A percentile compares a stretch with the other conserved stretches of the same genome.
These are phyloP conservation scores for Acanthopleura granulata DNA, from an alignment of 2,888 invertebrate genomes.

Conservation along the genomic window DNA sequence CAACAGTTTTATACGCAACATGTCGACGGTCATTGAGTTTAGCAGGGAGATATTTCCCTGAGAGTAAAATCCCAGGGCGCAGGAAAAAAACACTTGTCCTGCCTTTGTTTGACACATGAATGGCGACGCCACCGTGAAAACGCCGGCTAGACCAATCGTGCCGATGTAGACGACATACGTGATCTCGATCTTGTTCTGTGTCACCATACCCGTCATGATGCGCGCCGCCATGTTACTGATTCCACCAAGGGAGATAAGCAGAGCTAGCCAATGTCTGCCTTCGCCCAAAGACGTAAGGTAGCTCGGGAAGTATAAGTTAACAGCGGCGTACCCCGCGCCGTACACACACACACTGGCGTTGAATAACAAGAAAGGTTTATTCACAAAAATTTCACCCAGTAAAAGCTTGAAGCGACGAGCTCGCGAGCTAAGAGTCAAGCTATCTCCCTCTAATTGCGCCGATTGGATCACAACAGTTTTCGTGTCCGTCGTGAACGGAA, in stretches of 20 bases:
- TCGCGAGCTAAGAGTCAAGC: no score
- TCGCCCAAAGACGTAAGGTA: neutral
- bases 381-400: neutral
- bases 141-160: neutral
- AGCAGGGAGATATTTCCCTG: neutral
- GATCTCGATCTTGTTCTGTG: neutral
- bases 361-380: neutral
- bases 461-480: no score
- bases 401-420: neutral
- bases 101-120: neutral
- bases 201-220: neutral
- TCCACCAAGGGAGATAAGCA: neutral
- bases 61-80: neutral
- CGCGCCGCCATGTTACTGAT: neutral
- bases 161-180: neutral
- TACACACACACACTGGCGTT: neutral
- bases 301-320: neutral
- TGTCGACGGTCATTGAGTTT: slow-evolving; percentile 4
- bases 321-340: neutral
- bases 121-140: neutral
- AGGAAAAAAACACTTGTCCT: neutral
- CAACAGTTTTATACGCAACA: neutral
- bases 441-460: no score
- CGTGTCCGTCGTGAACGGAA: no score
- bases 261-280: neutral